Evolutionary conservation across 2,888 invertebrate genomes (phyloP).

Genomic region (Deroplatys truncata): DNA sequence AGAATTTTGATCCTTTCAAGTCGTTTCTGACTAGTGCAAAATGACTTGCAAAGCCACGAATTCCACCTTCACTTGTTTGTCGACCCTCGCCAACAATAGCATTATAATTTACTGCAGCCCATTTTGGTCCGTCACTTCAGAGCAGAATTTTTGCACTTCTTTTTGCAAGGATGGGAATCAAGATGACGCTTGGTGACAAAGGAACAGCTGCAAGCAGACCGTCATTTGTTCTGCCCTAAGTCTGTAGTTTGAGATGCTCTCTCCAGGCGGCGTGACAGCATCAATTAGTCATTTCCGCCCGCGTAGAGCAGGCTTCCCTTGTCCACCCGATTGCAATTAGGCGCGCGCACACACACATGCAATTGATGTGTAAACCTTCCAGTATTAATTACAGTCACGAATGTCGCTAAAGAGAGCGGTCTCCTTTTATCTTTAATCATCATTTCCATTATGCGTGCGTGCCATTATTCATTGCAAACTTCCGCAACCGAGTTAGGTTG

Average conservation of each 20-base stretch:
- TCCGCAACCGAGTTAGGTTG: background rate
- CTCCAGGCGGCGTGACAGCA: constrained; percentile 1
- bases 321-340: background rate
- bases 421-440: background rate
- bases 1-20: too few species aligned
- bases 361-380: constrained; percentile 7
- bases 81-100: background rate
- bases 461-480: background rate
- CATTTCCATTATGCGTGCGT: background rate
- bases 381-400: constrained; percentile 4
- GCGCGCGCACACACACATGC: background rate
- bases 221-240: background rate
- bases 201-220: background rate
- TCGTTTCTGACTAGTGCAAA: background rate
- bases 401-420: background rate
- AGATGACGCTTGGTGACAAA: background rate
- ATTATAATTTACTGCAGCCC: background rate
- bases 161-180: background rate
- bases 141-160: background rate
- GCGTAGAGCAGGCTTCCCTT: background rate
- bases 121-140: background rate
- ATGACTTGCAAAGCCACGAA: background rate
- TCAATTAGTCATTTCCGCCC: constrained; percentile 17
- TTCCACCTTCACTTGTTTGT: background rate
- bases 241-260: background rate